These are phyloP conservation scores for Motacilla tschutschensis DNA, from an alignment of 2,113 vertebrate genomes.

Conservation along the genomic window DNA sequence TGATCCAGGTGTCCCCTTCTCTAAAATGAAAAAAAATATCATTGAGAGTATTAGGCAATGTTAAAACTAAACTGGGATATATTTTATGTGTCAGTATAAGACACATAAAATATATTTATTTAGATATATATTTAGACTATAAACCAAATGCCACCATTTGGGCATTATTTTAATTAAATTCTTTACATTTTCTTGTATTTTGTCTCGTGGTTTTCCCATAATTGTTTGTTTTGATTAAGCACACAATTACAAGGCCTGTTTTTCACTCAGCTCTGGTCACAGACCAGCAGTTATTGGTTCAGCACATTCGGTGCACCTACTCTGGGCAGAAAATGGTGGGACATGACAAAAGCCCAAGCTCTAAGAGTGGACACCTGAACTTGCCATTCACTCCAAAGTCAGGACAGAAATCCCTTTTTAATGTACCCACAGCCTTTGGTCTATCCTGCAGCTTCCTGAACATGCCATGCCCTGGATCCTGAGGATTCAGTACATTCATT, in stretches of 20 bases:
- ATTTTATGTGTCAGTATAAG: background rate
- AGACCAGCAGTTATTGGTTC: background rate
- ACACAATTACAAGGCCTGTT: background rate
- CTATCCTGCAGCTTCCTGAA: background rate
- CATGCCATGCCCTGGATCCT: background rate
- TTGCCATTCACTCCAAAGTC: background rate
- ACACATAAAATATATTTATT: too few species aligned
- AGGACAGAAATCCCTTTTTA: background rate
- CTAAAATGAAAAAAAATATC: background rate
- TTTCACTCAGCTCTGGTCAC: background rate
- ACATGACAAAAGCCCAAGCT: background rate
- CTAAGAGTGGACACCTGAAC: background rate
- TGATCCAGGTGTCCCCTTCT: background rate
- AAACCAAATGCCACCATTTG: background rate
- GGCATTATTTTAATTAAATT: background rate
- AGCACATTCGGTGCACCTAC: background rate
- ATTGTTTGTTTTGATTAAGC: background rate
- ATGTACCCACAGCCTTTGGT: background rate
- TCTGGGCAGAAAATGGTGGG: background rate
- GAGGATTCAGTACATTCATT: background rate
- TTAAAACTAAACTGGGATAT: background rate
- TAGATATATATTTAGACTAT: too few species aligned
- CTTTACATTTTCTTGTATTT: background rate
- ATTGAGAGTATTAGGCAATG: background rate
- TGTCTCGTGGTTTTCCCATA: background rate